Conservation (phyloP, 2,888 invertebrate genomes). For the Drosophila kambysellisi region DNA sequence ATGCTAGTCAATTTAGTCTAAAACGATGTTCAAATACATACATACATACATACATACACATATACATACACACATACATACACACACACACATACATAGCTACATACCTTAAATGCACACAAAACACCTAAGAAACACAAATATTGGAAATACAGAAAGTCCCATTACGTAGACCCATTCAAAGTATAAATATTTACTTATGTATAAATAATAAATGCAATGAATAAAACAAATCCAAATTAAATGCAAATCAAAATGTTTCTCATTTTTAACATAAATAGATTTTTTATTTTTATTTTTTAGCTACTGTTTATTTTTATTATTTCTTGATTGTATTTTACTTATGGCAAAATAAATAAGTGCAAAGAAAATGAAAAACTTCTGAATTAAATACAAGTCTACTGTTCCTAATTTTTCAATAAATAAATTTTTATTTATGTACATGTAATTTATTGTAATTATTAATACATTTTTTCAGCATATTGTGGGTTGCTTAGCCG, state of each 20-base stretch:
- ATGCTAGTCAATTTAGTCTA: conserved; percentile 52
- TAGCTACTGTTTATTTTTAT: neutral
- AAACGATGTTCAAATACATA: conserved; percentile 17
- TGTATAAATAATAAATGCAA: conserved; percentile 60
- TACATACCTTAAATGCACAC: conserved; percentile 6
- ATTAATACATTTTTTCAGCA: neutral
- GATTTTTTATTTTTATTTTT: neutral
- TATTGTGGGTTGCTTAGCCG: neutral
- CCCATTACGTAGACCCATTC: conserved; percentile 39
- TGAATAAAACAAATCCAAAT: conserved; percentile 46
- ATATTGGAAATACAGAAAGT: conserved; percentile 23
- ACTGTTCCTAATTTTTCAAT: no score
- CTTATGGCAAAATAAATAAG: neutral
- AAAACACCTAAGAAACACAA: neutral
- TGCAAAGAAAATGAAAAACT: neutral
- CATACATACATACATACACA: conserved; percentile 2
- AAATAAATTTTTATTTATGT: neutral
- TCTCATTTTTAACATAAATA: neutral
- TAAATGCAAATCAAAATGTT: neutral
- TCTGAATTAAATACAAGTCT: no score
- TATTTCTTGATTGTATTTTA: neutral
- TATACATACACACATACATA: neutral
- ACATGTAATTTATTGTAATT: neutral
- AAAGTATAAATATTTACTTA: conserved; percentile 37
- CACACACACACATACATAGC: neutral